Evolutionary conservation across 2,797 vertebrate species (phyloP), one percentile per base, ranked within the genome.

Genomic region (Geotrypetes seraphini): DNA sequence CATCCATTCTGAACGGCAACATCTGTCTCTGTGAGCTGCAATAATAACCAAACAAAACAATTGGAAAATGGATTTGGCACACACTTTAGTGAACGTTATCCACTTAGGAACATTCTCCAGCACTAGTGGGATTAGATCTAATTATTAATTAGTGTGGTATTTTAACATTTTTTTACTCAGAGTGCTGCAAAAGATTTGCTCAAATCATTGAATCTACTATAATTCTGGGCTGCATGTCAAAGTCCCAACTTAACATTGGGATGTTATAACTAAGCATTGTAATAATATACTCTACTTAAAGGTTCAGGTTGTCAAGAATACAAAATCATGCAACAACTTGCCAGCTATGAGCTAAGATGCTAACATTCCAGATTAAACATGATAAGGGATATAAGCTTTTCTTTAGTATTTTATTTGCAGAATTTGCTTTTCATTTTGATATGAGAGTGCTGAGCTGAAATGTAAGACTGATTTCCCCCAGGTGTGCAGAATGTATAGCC

Each of bases 41-140:
- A 53, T 48, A 63, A 76, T 66, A 71, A 66, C 67, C 71, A 69
- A 70, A 73, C 67, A 76, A 59, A 59, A 55, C 53, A 76, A 46
- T 46, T 46, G 68, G 70, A 71, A 66, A 62, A 30, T 39, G 32
- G 54, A 61, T 57, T 56, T 58, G 39, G 26, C 27, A 23, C 57
- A 41, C 11, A 49, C 34, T 67, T n/a, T 16, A 14, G 10, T 43
- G 47, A 36, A 50, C 43, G 41, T 29, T 42, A 44, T 60, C 49
- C 51, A 51, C 16, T 64, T 50, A 43, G 49, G 11, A 63, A 49
- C 31, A 33, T 45, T 58, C 39, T 53, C 7, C 12, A 25, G 48
- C 68, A 64, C 57, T 55, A 46, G 44, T 27, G 35, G 30, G 51
- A 66, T 50, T 66, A 43, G 36, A 52, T 59, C 45, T 75, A 71